These are phyloP conservation scores for Thalassoma bifasciatum DNA, from an alignment of 2,113 vertebrate species.

Conservation along the genomic window DNA sequence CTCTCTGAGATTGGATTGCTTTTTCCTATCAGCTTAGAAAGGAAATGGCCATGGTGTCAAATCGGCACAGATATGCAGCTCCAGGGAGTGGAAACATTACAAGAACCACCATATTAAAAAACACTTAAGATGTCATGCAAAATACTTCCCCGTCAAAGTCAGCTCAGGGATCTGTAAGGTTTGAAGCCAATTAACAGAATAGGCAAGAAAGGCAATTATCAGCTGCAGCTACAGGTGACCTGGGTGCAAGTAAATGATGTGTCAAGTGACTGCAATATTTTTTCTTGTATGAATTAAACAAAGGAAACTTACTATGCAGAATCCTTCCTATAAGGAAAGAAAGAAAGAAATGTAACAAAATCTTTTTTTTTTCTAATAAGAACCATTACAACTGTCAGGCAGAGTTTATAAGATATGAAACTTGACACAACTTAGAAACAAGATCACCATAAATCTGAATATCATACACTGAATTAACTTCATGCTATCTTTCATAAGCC, in stretches of 20 bases:
- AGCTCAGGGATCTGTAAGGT: constrained; percentile 1
- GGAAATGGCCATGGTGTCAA: constrained; percentile 58
- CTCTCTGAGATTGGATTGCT: constrained; percentile 69
- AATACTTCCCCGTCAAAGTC: constrained; percentile 14
- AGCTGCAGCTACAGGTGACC: constrained; percentile 3
- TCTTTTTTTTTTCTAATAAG: too few species aligned
- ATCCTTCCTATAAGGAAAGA: too few species aligned
- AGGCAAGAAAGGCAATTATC: constrained; percentile 22
- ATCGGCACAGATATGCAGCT: constrained; percentile 40
- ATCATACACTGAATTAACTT: too few species aligned
- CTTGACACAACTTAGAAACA: too few species aligned
- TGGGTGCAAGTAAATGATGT: not conserved
- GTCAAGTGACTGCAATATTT: not conserved
- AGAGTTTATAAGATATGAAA: too few species aligned
- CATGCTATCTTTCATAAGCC: too few species aligned
- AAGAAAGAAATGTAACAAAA: too few species aligned
- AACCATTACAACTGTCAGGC: too few species aligned
- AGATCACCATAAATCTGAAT: too few species aligned
- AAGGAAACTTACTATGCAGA: too few species aligned
- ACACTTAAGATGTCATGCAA: constrained; percentile 32
- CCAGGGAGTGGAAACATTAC: constrained; percentile 12
- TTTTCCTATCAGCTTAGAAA: constrained; percentile 44
- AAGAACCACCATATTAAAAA: constrained; percentile 30
- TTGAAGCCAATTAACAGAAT: constrained; percentile 41
- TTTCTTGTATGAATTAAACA: too few species aligned